phyloP scores from a whole-genome alignment of 2,113 vertebrate genomes.

The Nesogale talazaci region DNA sequence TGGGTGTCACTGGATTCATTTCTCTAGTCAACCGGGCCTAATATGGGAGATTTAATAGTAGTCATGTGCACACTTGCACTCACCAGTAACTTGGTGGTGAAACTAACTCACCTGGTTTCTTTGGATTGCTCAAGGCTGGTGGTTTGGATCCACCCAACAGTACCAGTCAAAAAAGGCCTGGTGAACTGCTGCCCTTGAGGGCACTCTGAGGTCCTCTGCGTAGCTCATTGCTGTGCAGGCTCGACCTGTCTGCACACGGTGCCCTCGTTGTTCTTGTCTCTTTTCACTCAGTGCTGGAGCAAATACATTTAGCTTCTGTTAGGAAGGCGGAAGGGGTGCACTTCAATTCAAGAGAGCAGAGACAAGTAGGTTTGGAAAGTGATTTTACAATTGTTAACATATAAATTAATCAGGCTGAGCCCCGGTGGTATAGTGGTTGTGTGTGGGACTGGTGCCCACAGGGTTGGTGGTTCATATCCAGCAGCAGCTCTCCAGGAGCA shows the following conservation, averaged over 20 bases:
- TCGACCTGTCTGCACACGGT: too few species aligned
- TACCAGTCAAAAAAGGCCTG: not conserved
- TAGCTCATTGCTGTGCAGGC: not conserved
- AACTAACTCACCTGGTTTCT: not conserved
- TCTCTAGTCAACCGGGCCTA: too few species aligned
- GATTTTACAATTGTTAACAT: conserved; percentile 55
- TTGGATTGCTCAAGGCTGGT: not conserved
- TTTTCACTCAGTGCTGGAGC: too few species aligned
- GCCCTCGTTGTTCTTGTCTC: too few species aligned
- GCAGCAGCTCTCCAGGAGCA: too few species aligned
- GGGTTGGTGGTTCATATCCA: too few species aligned
- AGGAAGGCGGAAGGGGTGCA: not conserved
- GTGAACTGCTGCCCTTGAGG: not conserved
- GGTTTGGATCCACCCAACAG: not conserved
- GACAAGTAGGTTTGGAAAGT: not conserved
- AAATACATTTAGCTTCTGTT: not conserved
- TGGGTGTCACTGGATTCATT: too few species aligned
- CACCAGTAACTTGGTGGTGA: not conserved
- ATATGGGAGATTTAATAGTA: not conserved
- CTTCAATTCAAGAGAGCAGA: not conserved
- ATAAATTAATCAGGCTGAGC: too few species aligned
- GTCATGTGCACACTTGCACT: not conserved
- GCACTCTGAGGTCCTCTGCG: not conserved
- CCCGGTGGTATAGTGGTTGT: too few species aligned
- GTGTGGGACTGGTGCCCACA: too few species aligned